Conservation (phyloP, 2,888 invertebrate genomes). For the Eustalomyia histrio region DNA sequence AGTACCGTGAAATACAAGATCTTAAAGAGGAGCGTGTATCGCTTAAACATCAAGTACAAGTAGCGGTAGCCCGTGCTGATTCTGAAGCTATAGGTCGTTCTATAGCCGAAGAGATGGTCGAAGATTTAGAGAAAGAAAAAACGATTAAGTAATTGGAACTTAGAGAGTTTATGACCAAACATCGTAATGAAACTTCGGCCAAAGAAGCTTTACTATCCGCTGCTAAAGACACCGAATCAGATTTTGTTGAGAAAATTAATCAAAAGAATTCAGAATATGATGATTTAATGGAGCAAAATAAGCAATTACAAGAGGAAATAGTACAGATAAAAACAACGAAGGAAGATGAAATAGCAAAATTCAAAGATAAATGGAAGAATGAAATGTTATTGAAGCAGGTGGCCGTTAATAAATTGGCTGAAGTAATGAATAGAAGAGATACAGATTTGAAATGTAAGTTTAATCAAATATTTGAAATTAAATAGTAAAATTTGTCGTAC, state of each 20-base stretch:
- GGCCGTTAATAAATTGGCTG: conserved; percentile 98
- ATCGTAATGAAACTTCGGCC: conserved; percentile 88
- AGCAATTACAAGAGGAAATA: conserved; percentile 88
- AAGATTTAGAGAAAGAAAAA: conserved; percentile 97
- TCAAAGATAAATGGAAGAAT: conserved; percentile 90
- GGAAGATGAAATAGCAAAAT: conserved; percentile 88
- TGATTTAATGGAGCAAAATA: conserved; percentile 87
- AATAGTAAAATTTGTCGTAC: no score
- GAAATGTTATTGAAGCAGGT: conserved; percentile 94
- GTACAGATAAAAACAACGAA: conserved; percentile 84
- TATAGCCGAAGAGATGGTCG: conserved; percentile 96
- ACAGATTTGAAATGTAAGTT: conserved; percentile 82
- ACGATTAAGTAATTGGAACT: conserved; percentile 97
- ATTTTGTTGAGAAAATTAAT: conserved; percentile 83
- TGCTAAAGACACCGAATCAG: conserved; percentile 88
- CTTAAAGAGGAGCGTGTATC: conserved; percentile 93
- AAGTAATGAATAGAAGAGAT: conserved; percentile 96
- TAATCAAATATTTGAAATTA: no score
- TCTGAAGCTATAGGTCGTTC: conserved; percentile 95
- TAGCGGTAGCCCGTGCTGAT: conserved; percentile 94
- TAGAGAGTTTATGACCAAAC: conserved; percentile 91
- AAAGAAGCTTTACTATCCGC: conserved; percentile 88
- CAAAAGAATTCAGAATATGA: conserved; percentile 88
- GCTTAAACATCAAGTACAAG: conserved; percentile 92
- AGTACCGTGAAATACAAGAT: conserved; percentile 87